A percentile compares a stretch with the other conserved stretches of the same genome.
phyloP scores from a whole-genome alignment of 2,888 invertebrate species.

The Anagyrus pseudococci region DNA sequence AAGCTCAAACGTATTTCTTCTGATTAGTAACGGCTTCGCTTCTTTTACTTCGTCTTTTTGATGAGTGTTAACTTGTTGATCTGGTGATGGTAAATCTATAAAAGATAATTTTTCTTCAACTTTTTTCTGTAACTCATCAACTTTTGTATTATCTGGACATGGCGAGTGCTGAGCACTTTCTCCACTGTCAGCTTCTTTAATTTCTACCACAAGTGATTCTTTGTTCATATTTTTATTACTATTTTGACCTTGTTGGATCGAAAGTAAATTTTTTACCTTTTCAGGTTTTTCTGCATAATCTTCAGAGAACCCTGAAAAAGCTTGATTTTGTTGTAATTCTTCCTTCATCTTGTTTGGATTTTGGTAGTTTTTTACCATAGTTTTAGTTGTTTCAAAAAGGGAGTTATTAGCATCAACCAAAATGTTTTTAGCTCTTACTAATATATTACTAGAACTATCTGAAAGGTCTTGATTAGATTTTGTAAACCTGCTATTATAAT shows the following conservation, averaged over 20 bases:
- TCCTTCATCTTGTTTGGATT: constrained; percentile 50
- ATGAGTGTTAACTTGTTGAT: constrained; percentile 28
- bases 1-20: constrained; percentile 62
- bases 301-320: constrained; percentile 52
- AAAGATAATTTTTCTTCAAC: constrained; percentile 24
- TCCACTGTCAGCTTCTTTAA: constrained; percentile 59
- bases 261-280: constrained; percentile 14
- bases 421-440: constrained; percentile 44
- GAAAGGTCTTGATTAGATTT: too few species aligned
- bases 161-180: constrained; percentile 59
- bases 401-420: too few species aligned
- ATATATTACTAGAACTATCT: too few species aligned
- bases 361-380: too few species aligned
- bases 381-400: too few species aligned
- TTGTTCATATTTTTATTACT: constrained; percentile 50
- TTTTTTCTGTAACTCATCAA: constrained; percentile 32
- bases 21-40: constrained; percentile 54
- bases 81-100: constrained; percentile 35
- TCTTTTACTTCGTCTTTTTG: constrained; percentile 32
- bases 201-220: constrained; percentile 57
- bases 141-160: constrained; percentile 53
- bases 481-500: too few species aligned
- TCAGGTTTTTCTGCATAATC: constrained; percentile 45
- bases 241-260: too few species aligned
- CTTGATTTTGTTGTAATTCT: constrained; percentile 55